A percentile compares a stretch with the other conserved stretches of the same genome.
These are phyloP conservation scores for Lycaena phlaeas DNA, from an alignment of 2,888 invertebrate species.

Conservation along the genomic window DNA sequence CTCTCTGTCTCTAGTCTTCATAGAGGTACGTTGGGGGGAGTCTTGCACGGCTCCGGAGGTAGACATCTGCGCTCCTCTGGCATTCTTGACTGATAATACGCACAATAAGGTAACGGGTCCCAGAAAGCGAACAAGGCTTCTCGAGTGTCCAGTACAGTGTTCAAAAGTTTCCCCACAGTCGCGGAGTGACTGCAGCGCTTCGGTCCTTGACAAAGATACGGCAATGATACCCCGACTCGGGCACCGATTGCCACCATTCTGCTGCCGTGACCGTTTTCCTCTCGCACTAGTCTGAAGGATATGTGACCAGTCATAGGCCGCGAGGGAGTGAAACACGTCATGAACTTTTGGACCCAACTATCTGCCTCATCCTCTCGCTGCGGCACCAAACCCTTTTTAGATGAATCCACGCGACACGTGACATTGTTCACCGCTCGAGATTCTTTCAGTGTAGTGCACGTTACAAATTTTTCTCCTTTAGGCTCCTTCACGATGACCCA, in stretches of 20 bases:
- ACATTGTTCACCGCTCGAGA: conserved; percentile 86
- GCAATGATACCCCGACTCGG: conserved; percentile 84
- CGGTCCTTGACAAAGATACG: conserved; percentile 84
- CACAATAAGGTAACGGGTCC: conserved; percentile 90
- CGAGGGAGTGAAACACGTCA: conserved; percentile 75
- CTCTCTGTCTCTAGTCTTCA: conserved; percentile 34
- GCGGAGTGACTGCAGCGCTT: conserved; percentile 76
- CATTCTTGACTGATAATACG: conserved; percentile 86
- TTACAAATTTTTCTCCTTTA: conserved; percentile 82
- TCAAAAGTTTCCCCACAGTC: conserved; percentile 75
- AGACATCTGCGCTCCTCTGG: conserved; percentile 68
- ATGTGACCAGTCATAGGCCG: conserved; percentile 83
- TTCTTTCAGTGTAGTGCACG: conserved; percentile 87
- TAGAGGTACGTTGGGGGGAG: conserved; percentile 62
- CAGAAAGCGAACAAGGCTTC: conserved; percentile 87
- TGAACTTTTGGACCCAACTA: conserved; percentile 81
- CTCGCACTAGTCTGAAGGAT: conserved; percentile 82
- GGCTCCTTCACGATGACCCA: conserved; percentile 87
- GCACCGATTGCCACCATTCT: conserved; percentile 72
- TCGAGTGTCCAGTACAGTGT: conserved; percentile 81
- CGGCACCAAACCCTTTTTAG: conserved; percentile 78
- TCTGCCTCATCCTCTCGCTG: conserved; percentile 78
- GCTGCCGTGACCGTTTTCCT: conserved; percentile 57
- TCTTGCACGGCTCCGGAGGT: conserved; percentile 71
- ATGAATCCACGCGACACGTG: conserved; percentile 80